phyloP scores from a whole-genome alignment of 2,888 invertebrate species.

The Balanococcus diminutus region DNA sequence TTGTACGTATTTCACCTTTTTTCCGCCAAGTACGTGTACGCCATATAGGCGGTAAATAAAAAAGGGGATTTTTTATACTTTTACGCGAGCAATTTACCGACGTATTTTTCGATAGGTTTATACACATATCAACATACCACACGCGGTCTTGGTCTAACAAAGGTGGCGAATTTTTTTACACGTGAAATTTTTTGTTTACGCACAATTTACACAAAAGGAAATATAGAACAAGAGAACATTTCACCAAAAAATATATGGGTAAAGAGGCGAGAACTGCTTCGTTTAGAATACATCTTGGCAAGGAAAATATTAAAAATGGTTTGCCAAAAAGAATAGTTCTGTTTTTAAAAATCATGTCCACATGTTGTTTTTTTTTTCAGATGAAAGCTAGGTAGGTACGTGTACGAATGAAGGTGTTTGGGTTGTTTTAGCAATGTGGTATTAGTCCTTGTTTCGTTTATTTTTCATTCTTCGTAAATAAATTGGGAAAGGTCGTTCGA shows the following conservation, averaged over 20 bases:
- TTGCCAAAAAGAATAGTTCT: constrained; percentile 8
- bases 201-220: constrained; percentile 2
- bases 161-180: neutral
- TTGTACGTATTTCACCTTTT: neutral
- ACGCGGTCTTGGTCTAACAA: neutral
- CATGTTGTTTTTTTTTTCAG: neutral
- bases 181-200: constrained; percentile 19
- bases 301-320: neutral
- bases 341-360: neutral
- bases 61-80: neutral
- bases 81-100: neutral
- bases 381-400: too few species aligned
- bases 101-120: neutral
- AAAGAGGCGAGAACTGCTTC: neutral
- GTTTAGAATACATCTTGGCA: neutral
- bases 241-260: neutral
- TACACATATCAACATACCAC: neutral
- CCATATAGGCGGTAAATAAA: neutral
- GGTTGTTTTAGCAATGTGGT: too few species aligned
- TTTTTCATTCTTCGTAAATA: neutral
- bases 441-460: neutral
- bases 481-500: neutral
- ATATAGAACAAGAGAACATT: neutral
- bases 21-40: neutral
- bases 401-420: neutral